Conservation (phyloP, 2,113 vertebrate species). For the Conger conger region DNA sequence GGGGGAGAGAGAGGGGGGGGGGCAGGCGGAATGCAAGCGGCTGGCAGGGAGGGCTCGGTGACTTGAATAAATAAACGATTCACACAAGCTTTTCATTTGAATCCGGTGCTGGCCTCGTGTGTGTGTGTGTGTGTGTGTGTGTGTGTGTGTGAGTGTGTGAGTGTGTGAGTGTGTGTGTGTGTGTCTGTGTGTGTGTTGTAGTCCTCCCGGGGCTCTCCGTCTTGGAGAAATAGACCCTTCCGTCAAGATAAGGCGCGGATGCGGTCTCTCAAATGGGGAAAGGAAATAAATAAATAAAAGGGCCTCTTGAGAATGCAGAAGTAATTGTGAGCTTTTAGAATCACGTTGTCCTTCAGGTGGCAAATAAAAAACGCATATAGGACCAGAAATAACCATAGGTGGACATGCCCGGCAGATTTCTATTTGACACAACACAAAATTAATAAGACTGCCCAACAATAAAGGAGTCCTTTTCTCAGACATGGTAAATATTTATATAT, state of each 20-base stretch:
- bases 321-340: neutral
- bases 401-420: no score
- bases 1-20: no score
- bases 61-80: conserved; percentile 14
- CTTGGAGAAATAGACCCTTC: neutral
- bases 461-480: no score
- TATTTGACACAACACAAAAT: no score
- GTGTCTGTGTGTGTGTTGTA: neutral
- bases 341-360: neutral
- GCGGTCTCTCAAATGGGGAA: neutral
- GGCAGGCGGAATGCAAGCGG: no score
- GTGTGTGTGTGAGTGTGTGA: no score
- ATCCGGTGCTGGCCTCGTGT: neutral
- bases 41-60: neutral
- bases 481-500: no score
- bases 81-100: conserved; percentile 8
- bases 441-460: no score
- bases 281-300: neutral
- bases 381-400: neutral
- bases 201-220: neutral
- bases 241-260: neutral
- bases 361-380: neutral
- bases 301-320: neutral
- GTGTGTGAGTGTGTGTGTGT: no score
- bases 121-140: no score